A percentile compares a stretch with the other conserved stretches of the same genome.
These are phyloP conservation scores for Dyspetes luteomarginatus DNA, from an alignment of 2,888 invertebrate species.

Conservation along the genomic window DNA sequence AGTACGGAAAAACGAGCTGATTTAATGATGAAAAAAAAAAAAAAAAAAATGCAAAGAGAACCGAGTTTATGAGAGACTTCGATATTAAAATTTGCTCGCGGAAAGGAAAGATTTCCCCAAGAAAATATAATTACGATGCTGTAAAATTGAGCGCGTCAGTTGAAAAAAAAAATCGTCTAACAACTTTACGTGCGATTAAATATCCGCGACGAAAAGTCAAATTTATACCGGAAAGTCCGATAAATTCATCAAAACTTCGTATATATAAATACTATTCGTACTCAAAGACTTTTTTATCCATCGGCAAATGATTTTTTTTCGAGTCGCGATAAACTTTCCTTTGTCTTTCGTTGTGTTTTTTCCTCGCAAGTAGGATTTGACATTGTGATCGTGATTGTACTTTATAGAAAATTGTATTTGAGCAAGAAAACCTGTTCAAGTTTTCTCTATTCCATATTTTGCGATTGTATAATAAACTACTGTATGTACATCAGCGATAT, in stretches of 20 bases:
- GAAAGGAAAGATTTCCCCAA: no score
- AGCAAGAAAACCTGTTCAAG: constrained; percentile 41
- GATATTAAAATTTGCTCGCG: no score
- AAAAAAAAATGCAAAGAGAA: no score
- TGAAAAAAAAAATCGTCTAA: constrained; percentile 2
- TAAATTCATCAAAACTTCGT: constrained; percentile 33
- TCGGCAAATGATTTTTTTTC: constrained; percentile 40
- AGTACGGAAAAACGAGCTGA: constrained; percentile 2
- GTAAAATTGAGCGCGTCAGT: no score
- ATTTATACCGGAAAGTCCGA: constrained; percentile 13
- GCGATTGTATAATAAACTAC: constrained; percentile 73
- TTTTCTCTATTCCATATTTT: constrained; percentile 72
- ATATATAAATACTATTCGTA: constrained; percentile 38
- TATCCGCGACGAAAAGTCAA: background rate
- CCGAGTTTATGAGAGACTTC: no score
- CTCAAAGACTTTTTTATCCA: constrained; percentile 22
- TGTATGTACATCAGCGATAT: constrained; percentile 62
- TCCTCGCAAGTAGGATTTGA: constrained; percentile 61
- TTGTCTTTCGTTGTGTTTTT: background rate
- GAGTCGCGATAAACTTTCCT: constrained; percentile 27
- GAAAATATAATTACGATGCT: no score
- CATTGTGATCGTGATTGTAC: constrained; percentile 55
- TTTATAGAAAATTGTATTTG: constrained; percentile 48
- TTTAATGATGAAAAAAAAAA: background rate
- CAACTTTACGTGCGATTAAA: constrained; percentile 1